Evolutionary conservation across 2,113 vertebrate genomes (phyloP).

Genomic region (Ascaphus truei): DNA sequence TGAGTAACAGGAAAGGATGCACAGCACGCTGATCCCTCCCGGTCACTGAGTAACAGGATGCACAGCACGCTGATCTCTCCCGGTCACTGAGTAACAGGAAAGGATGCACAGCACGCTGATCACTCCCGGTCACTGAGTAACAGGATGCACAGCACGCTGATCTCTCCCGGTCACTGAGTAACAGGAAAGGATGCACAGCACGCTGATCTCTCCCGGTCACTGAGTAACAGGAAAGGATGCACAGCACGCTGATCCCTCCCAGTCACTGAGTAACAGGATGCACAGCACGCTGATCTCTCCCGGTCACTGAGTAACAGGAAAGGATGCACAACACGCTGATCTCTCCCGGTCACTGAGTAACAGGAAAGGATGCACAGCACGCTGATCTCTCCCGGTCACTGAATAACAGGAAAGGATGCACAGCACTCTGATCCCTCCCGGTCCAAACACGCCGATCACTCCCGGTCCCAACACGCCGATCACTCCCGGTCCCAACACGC

Average conservation of each 20-base stretch:
- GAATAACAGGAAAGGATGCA: rapidly evolving
- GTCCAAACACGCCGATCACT: background rate
- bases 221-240: too few species aligned
- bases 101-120: too few species aligned
- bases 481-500: background rate
- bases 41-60: too few species aligned
- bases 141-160: background rate
- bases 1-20: rapidly evolving
- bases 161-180: background rate
- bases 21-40: too few species aligned
- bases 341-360: background rate
- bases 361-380: too few species aligned
- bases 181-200: too few species aligned
- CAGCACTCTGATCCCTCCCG: too few species aligned
- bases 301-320: too few species aligned
- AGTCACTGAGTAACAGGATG: background rate
- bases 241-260: background rate
- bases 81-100: background rate
- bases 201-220: too few species aligned
- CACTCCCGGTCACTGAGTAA: too few species aligned
- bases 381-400: background rate
- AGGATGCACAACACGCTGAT: background rate
- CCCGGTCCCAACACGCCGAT: background rate
- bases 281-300: too few species aligned
- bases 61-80: background rate